These are phyloP conservation scores for Leptothorax acervorum DNA, from an alignment of 2,888 invertebrate species.

Conservation along the genomic window DNA sequence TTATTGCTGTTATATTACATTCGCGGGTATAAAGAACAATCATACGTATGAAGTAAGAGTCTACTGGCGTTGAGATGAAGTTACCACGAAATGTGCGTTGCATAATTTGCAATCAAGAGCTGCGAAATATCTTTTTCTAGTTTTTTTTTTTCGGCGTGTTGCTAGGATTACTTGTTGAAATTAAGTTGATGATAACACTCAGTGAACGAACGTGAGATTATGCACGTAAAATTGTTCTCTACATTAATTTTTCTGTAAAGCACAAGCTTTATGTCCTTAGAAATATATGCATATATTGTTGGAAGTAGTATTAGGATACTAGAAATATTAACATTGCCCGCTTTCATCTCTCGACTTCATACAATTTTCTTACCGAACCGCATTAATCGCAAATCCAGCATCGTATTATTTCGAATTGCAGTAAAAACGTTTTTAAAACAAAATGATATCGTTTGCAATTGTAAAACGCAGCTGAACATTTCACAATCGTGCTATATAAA, in stretches of 20 bases:
- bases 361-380: background rate
- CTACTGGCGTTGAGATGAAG: conserved; percentile 21
- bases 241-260: conserved; percentile 22
- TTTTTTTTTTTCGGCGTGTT: background rate
- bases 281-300: conserved; percentile 6
- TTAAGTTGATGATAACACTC: conserved; percentile 23
- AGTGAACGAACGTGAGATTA: conserved; percentile 20
- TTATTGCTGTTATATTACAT: conserved; percentile 44
- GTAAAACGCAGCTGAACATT: background rate
- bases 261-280: conserved; percentile 15
- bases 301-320: conserved; percentile 23
- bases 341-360: background rate
- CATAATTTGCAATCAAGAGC: conserved; percentile 40
- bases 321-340: conserved; percentile 3
- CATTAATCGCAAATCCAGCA: background rate
- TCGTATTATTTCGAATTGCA: background rate
- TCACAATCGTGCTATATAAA: conserved; percentile 13
- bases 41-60: conserved; percentile 34
- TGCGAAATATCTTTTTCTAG: background rate
- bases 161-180: conserved; percentile 34
- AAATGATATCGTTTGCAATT: background rate
- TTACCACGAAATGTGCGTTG: conserved; percentile 21
- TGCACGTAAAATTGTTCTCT: background rate
- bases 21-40: conserved; percentile 34
- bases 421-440: background rate